These are phyloP conservation scores for Psittacula cyanocephala DNA, from an alignment of 2,113 vertebrate species.

Conservation along the genomic window DNA sequence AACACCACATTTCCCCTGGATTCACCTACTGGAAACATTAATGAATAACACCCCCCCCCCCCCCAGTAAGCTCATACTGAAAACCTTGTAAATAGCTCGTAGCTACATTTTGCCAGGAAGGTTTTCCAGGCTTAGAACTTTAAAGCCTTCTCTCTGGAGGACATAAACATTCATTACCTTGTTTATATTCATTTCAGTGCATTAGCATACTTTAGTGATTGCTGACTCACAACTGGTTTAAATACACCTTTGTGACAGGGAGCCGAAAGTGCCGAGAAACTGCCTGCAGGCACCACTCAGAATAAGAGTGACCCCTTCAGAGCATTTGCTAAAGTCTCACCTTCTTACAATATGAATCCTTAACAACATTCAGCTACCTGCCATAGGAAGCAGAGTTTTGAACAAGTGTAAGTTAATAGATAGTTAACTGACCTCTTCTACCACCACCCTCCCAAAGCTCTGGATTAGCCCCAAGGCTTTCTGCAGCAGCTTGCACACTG, in stretches of 20 bases:
- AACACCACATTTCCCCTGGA: background rate
- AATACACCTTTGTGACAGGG: background rate
- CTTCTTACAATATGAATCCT: fast-evolving
- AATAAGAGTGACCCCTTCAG: fast-evolving
- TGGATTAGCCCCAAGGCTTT: background rate
- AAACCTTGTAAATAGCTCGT: background rate
- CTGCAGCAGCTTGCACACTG: background rate
- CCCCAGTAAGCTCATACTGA: fast-evolving
- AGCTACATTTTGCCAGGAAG: background rate
- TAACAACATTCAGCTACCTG: background rate
- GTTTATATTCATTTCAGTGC: background rate
- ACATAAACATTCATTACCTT: background rate
- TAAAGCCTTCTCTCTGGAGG: background rate
- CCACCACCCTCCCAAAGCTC: background rate
- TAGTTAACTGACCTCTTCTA: background rate
- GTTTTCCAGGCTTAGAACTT: background rate
- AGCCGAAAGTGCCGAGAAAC: fast-evolving
- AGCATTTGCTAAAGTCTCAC: background rate
- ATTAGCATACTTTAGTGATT: background rate
- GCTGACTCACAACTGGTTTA: background rate
- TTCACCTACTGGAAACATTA: background rate
- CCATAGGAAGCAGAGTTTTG: background rate
- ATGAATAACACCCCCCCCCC: background rate
- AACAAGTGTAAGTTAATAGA: background rate
- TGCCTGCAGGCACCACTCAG: fast-evolving